Percentiles rank a stretch among this genome's conserved stretches.
These are phyloP conservation scores for Epinephelus cyanopodus DNA, from an alignment of 2,113 vertebrate genomes.

Conservation along the genomic window DNA sequence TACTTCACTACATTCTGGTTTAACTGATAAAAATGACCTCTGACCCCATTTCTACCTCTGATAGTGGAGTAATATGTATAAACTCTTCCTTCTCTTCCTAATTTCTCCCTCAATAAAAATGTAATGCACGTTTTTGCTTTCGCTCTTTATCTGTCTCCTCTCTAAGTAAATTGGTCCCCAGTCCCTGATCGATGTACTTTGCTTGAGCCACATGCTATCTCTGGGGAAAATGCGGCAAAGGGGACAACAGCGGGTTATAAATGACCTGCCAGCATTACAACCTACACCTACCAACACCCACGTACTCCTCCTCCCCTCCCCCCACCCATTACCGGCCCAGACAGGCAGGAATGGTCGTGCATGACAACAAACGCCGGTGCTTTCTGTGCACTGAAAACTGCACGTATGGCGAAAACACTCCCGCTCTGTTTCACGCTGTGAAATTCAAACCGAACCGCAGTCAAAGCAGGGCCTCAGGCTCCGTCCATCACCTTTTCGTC, in stretches of 20 bases:
- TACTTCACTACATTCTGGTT: constrained; percentile 42
- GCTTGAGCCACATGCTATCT: constrained; percentile 14
- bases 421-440: not conserved
- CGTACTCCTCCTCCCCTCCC: constrained; percentile 31
- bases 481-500: constrained; percentile 41
- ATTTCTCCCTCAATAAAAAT: not conserved
- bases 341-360: constrained; percentile 57
- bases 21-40: constrained; percentile 44
- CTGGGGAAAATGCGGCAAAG: not conserved
- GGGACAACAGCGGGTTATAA: constrained; percentile 58
- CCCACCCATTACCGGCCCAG: constrained; percentile 48
- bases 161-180: constrained; percentile 42
- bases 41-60: constrained; percentile 32
- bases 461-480: constrained; percentile 20
- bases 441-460: constrained; percentile 36
- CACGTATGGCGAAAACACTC: not conserved
- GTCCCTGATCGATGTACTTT: constrained; percentile 47
- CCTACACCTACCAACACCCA: constrained; percentile 41
- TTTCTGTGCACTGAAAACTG: constrained; percentile 1
- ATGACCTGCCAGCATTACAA: constrained; percentile 61
- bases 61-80: not conserved
- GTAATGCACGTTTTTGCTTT: not conserved
- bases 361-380: constrained; percentile 56
- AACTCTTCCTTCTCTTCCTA: not conserved
- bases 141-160: not conserved